Evolutionary conservation across 2,113 vertebrate genomes (phyloP), one percentile per base, ranked within the genome.

Genomic region (Strigops habroptila): DNA sequence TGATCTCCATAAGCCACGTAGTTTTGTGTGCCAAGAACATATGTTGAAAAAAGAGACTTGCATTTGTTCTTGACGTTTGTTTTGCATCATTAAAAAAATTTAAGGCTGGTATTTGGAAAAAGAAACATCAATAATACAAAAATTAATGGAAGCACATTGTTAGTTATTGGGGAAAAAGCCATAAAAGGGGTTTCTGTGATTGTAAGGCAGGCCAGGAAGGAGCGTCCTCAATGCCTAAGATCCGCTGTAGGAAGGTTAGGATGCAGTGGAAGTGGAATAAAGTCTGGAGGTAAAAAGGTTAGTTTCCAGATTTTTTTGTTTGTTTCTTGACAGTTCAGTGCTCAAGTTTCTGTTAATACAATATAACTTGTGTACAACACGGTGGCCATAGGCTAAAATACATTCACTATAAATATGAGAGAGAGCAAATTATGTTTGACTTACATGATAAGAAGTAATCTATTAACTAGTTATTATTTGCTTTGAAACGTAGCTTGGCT

Each of bases 21-120:
- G 22, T 35, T 92, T 22, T 79, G 18, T 41, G 19, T 78, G 91
- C 91, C 91, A 95, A 86, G 88, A 88, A 31, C 0, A 6, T 77
- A 73, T 31, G 13, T 9, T 69, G 53, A 84, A 83, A 91, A 83
- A 46, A 37, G 22, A 86, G 52, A 28, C n/a, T 59, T 77, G 51
- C 64, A 70, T 92, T 88, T 93, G 63, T 62, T 81, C 59, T 37
- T 86, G 48, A 73, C 35, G 12, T 68, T 33, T 90, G 59, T 86
- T 88, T 82, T 81, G 19, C 8, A 19, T 46, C 1, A 2, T 68
- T 65, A 77, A 80, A 92, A 90, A 82, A 74, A 59, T 12, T 19
- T 59, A 83, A 92, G 63, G 67, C 48, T 65, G 23, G 4, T 62
- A n/a, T 73, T 59, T 76, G 57, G 6, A 10, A 78, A 49, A 74